Conservation (phyloP, 2,888 invertebrate genomes). For the Dilophus febrilis region DNA sequence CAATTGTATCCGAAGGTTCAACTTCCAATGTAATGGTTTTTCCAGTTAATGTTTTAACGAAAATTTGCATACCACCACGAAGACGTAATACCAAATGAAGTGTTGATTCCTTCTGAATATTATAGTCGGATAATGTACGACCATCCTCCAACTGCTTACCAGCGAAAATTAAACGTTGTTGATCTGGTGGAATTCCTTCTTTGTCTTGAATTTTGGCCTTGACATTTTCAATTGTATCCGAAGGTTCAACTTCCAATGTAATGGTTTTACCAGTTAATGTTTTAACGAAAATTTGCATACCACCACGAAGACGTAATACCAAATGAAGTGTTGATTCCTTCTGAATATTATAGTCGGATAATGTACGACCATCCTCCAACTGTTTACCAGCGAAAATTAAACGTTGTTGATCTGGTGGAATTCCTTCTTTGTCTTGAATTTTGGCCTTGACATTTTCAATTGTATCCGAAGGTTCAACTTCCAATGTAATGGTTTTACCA, state of each 20-base stretch:
- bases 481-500: conserved; percentile 35
- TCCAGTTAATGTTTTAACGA: conserved; percentile 27
- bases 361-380: conserved; percentile 37
- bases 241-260: conserved; percentile 38
- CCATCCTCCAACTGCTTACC: conserved; percentile 52
- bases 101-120: conserved; percentile 44
- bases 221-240: conserved; percentile 43
- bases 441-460: conserved; percentile 29
- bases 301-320: conserved; percentile 38
- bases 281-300: conserved; percentile 46
- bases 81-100: conserved; percentile 39
- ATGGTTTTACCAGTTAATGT: conserved; percentile 41
- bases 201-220: conserved; percentile 39
- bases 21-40: conserved; percentile 35
- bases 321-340: conserved; percentile 37
- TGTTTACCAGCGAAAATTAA: conserved; percentile 40
- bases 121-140: conserved; percentile 44
- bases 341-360: conserved; percentile 42
- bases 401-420: conserved; percentile 37
- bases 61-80: conserved; percentile 49
- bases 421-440: conserved; percentile 36
- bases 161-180: conserved; percentile 43
- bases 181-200: conserved; percentile 38
- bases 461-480: conserved; percentile 16
- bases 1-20: conserved; percentile 44